phyloP scores from a whole-genome alignment of 2,113 vertebrate genomes.

The Chamaetylas fuelleborni region DNA sequence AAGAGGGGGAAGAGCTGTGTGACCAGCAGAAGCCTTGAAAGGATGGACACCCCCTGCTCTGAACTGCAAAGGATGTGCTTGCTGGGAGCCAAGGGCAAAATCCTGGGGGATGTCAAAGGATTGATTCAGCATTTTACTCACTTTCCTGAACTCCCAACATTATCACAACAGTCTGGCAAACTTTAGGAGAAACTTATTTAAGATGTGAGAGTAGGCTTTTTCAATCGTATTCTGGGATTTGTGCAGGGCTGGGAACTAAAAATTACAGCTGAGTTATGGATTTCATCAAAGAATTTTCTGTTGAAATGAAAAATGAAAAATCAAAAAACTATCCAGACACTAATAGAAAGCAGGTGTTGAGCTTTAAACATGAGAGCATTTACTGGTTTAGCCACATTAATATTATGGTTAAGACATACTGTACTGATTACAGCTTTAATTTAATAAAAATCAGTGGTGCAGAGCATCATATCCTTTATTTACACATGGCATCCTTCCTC shows the following conservation, averaged over 20 bases:
- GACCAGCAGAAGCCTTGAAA: background rate
- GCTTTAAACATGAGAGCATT: slow-evolving; percentile 15
- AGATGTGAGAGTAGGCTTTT: background rate
- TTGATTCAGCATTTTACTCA: background rate
- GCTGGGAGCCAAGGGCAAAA: background rate
- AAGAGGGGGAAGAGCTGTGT: background rate
- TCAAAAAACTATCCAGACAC: background rate
- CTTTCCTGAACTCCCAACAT: background rate
- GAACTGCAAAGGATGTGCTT: too few species aligned
- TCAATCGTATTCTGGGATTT: background rate
- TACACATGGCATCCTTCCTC: slow-evolving; percentile 10
- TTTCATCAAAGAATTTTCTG: slow-evolving; percentile 34
- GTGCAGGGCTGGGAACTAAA: background rate
- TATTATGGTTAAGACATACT: slow-evolving; percentile 48
- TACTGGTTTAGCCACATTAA: slow-evolving; percentile 33
- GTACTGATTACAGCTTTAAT: slow-evolving; percentile 48
- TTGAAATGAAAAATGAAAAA: slow-evolving; percentile 32
- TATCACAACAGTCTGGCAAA: background rate
- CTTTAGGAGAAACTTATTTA: background rate
- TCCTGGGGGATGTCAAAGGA: background rate
- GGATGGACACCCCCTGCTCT: background rate
- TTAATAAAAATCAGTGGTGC: slow-evolving; percentile 26
- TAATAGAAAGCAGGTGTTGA: slow-evolving; percentile 50
- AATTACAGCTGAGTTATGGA: background rate
- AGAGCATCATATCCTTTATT: slow-evolving; percentile 18